Evolutionary conservation across 2,888 invertebrate genomes (phyloP), one percentile per base, ranked within the genome.

Genomic region (Tiphia femorata): DNA sequence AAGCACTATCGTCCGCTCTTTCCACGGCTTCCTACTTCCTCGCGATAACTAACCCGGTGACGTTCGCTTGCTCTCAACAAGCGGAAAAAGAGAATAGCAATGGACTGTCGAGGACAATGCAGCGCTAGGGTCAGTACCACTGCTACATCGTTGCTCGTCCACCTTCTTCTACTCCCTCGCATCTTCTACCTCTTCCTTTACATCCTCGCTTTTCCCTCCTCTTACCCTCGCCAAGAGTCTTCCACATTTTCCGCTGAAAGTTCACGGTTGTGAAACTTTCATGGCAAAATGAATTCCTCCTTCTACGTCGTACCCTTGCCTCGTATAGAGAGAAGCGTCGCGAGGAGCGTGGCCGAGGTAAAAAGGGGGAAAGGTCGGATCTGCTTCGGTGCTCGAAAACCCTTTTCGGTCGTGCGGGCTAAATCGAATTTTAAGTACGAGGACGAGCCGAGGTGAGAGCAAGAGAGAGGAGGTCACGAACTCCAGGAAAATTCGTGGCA

Each of bases 191-290:
- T n/a, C 33, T n/a, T n/a, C 33, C 33, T 8, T 33, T 14, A 14
- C 19, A 29, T 7, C 29, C 6, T 17, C 19, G 10, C 30, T 25
- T 17, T 5, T 33, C 3, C 33, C 12, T 14, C 33, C 4, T 5
- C 25, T 5, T 33, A n/a, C 33, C 33, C 8, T 33, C 7, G 3
- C 33, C n/a, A 14, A 33, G 33, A 14, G n/a, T n/a, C n/a, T n/a
- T n/a, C 33, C 7, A 33, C 29, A 14, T n/a, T n/a, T 23, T 17
- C 10, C 38, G 30, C 37, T 63, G 44, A 63, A 64, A 64, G 59
- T 56, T 59, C 59, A 38, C 35, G 33, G 12, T 27, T 46, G 55
- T 55, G 52, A 69, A 70, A 66, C 54, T 64, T 69, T 66, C 58
- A 51, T 42, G 41, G 50, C 40, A 33, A 51, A 59, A 63, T 58